phyloP scores from a whole-genome alignment of 2,797 vertebrate species.

The Anguilla pacifica region DNA sequence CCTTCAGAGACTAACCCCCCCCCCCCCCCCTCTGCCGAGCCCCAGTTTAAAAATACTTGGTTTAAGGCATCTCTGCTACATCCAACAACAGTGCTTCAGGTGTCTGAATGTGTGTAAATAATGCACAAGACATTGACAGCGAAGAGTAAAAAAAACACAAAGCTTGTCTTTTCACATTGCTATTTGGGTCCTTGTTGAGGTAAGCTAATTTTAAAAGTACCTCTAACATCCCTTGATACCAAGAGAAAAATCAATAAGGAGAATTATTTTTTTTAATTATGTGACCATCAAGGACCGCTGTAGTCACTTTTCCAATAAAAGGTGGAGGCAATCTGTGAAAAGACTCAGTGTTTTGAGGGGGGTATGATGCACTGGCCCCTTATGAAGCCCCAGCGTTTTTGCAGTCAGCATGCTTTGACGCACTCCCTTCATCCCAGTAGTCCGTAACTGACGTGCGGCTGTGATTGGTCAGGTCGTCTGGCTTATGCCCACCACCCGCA shows the following conservation, averaged over 20 bases:
- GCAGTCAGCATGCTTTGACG: constrained; percentile 61
- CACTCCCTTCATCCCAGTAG: background rate
- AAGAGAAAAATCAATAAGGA: background rate
- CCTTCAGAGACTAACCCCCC: background rate
- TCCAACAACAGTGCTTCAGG: background rate
- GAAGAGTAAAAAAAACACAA: background rate
- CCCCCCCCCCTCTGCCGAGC: too few relatives aligned
- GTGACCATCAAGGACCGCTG: background rate
- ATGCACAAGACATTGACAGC: background rate
- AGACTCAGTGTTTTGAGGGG: background rate
- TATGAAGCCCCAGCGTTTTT: constrained; percentile 60
- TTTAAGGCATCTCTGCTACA: background rate
- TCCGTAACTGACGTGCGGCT: background rate
- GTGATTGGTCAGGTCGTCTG: background rate
- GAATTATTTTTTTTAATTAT: background rate
- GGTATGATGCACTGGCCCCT: constrained; percentile 63
- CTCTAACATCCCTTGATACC: background rate
- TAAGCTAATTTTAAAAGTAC: background rate
- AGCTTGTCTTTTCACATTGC: background rate
- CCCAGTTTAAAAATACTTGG: background rate
- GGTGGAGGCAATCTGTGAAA: background rate
- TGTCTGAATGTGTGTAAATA: background rate
- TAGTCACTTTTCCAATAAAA: constrained; percentile 13
- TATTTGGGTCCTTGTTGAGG: background rate
- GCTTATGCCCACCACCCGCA: background rate